A percentile compares a stretch with the other conserved stretches of the same genome.
These are phyloP conservation scores for Pammene aurita DNA, from an alignment of 2,888 invertebrate genomes.

Conservation along the genomic window DNA sequence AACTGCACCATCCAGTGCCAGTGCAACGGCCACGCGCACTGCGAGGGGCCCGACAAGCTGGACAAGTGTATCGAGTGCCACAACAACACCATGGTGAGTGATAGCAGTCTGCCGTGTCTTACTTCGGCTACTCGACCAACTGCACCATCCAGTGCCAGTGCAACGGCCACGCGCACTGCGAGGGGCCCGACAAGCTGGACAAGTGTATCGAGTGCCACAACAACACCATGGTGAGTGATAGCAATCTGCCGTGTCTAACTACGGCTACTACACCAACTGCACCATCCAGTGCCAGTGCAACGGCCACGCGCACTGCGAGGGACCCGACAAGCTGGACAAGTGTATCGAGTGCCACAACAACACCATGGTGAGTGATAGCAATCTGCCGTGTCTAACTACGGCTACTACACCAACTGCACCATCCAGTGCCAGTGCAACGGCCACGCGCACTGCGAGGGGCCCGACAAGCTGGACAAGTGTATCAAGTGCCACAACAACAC, in stretches of 20 bases:
- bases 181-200: slow-evolving; percentile 92
- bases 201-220: slow-evolving; percentile 93
- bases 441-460: slow-evolving; percentile 95
- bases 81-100: slow-evolving; percentile 96
- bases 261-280: slow-evolving; percentile 95
- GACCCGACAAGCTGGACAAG: slow-evolving; percentile 91
- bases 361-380: too few relatives aligned
- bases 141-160: slow-evolving; percentile 97
- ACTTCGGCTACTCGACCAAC: slow-evolving; percentile 92
- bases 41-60: slow-evolving; percentile 92
- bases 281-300: slow-evolving; percentile 97
- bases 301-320: slow-evolving; percentile 95
- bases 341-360: slow-evolving; percentile 95
- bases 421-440: slow-evolving; percentile 97
- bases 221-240: slow-evolving; percentile 96
- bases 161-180: slow-evolving; percentile 96
- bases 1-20: slow-evolving; percentile 97
- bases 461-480: slow-evolving; percentile 92
- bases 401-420: slow-evolving; percentile 96
- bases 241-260: too few relatives aligned
- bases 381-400: slow-evolving; percentile 58
- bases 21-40: slow-evolving; percentile 97
- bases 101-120: too few relatives aligned
- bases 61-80: slow-evolving; percentile 92
- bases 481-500: slow-evolving; percentile 95